Percentiles rank a stretch among this genome's conserved stretches.
Conservation (phyloP, 2,888 invertebrate genomes). For the Polydesmus complanatus region DNA sequence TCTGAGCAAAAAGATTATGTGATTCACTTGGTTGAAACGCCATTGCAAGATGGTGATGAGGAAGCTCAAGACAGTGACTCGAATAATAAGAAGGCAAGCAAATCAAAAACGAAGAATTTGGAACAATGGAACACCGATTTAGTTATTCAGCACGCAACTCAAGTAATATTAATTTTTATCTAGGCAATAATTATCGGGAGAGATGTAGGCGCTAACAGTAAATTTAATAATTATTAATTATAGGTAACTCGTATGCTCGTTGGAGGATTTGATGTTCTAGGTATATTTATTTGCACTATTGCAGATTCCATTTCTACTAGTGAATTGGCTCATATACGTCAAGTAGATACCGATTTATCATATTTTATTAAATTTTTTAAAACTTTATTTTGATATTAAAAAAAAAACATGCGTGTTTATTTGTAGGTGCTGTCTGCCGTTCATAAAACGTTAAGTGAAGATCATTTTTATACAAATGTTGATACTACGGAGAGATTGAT, state of each 20-base stretch:
- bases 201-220: too few species aligned
- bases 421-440: slow-evolving; percentile 3
- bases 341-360: slow-evolving; percentile 20
- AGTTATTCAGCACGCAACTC: slow-evolving; percentile 67
- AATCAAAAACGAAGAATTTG: slow-evolving; percentile 35
- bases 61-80: slow-evolving; percentile 27
- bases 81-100: slow-evolving; percentile 30
- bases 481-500: slow-evolving; percentile 2
- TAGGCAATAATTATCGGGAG: too few species aligned
- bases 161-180: slow-evolving; percentile 35
- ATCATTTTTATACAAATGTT: not conserved
- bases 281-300: slow-evolving; percentile 54
- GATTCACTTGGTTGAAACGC: slow-evolving; percentile 64
- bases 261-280: slow-evolving; percentile 74
- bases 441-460: not conserved
- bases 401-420: not conserved
- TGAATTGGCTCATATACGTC: slow-evolving; percentile 25
- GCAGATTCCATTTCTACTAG: slow-evolving; percentile 20
- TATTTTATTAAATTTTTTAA: not conserved
- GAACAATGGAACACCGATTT: slow-evolving; percentile 49
- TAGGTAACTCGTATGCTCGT: slow-evolving; percentile 73
- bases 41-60: slow-evolving; percentile 37
- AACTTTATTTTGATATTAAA: slow-evolving; percentile 16
- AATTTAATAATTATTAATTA: slow-evolving; percentile 14
- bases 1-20: slow-evolving; percentile 52